Percentiles rank a stretch among this genome's conserved stretches.
phyloP scores from a whole-genome alignment of 2,113 vertebrate genomes.

The Alces alces region DNA sequence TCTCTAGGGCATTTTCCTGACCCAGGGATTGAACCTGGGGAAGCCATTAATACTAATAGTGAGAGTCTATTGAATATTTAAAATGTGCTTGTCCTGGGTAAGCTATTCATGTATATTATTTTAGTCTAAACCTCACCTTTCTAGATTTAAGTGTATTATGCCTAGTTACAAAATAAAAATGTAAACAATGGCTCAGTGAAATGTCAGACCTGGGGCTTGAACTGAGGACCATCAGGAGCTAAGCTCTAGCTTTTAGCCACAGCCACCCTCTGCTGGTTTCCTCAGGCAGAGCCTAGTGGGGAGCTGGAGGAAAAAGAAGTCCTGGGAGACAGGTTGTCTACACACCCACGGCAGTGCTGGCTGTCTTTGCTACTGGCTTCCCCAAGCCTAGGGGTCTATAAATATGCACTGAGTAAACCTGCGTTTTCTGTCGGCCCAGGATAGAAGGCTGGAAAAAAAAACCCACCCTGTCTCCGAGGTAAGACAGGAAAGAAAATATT shows the following conservation, averaged over 20 bases:
- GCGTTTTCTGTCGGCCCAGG: not conserved
- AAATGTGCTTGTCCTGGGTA: not conserved
- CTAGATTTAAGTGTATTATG: not conserved
- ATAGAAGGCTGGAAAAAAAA: conserved; percentile 47
- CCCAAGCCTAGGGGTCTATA: conserved; percentile 14
- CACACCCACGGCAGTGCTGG: no score
- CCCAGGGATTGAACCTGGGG: not conserved
- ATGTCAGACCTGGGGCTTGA: not conserved
- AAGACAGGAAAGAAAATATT: conserved; percentile 76
- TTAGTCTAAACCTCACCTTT: not conserved
- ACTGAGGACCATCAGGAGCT: not conserved
- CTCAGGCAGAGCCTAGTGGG: not conserved
- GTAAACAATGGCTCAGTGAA: not conserved
- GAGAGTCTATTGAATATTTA: not conserved
- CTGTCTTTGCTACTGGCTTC: not conserved
- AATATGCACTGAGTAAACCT: conserved; percentile 53
- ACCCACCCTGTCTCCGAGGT: conserved; percentile 64
- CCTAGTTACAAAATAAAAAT: not conserved
- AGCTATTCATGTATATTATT: not conserved
- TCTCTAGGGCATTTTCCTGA: not conserved
- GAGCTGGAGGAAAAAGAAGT: not conserved
- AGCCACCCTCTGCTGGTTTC: not conserved
- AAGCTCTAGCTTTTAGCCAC: not conserved
- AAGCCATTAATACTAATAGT: not conserved
- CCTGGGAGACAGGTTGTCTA: not conserved